Evolutionary conservation across 2,888 invertebrate genomes (phyloP), one percentile per base, ranked within the genome.

Genomic region (Mesochorus sp.): DNA sequence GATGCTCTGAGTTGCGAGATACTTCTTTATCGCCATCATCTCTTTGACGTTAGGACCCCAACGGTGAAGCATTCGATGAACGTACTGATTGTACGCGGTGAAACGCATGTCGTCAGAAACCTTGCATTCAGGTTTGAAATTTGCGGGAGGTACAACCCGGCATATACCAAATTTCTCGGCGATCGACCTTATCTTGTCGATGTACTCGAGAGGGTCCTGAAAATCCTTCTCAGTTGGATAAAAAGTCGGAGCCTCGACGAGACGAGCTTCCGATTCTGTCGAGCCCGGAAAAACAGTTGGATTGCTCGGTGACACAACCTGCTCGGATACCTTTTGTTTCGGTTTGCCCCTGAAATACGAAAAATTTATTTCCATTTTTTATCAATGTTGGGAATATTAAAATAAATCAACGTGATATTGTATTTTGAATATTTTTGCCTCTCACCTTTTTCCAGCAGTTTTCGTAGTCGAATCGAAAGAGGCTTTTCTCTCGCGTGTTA

Each of bases 1-100:
- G 2, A 96, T 95, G 81, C 94, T 95, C 86, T 97, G 96, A 0
- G 95, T 95, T 0, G 95, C 94, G 75, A 97, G 91, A 89, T 96
- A 95, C 83, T 96, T 95, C 83, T 94, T 95, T 57, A 98, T 97
- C 4, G 97, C 96, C 89, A 95, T 95, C 88, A 97, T 92, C 89
- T 97, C 96, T 82, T 95, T 94, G 0, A 96, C 95, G 83, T 96
- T 97, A 0, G 96, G 95, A 0, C 98, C 98, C 97, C 97, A 98
- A 31, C 98, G 94, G 84, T 95, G 94, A 84, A 95, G 93, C 94
- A 98, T 94, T 80, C 97, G 96, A 84, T 97, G 95, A 0, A 98
- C 94, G 85, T 97, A 97, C 88, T 98, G 98, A 91, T 97, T 97
- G 80, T 96, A 95, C 0, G 96, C 96, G 0, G 95, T 95, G 86